phyloP scores from a whole-genome alignment of 1,140 invertebrate genomes.

The Drosophila pseudoananassae region DNA sequence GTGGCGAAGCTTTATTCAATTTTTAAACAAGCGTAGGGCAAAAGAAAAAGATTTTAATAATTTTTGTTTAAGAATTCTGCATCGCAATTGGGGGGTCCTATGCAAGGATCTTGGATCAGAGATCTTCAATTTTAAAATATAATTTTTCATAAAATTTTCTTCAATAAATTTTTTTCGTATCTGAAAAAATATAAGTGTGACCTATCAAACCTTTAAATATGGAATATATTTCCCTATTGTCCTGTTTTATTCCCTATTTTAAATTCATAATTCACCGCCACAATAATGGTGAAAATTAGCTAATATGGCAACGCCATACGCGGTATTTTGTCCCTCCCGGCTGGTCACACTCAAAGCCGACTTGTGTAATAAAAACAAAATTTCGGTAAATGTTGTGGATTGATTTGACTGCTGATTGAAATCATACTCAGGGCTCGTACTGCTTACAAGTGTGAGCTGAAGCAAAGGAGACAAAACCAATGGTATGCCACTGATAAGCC shows the following conservation, averaged over 20 bases:
- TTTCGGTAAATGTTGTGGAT: slow-evolving; percentile 41
- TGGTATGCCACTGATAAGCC: neutral
- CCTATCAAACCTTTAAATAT: too few species aligned
- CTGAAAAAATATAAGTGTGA: too few species aligned
- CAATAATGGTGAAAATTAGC: neutral
- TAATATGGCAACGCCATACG: neutral
- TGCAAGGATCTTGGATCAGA: too few species aligned
- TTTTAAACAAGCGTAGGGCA: slow-evolving; percentile 1
- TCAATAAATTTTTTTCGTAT: neutral
- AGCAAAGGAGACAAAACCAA: slow-evolving; percentile 8
- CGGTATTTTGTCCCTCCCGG: neutral
- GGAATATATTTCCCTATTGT: neutral
- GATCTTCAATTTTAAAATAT: too few species aligned
- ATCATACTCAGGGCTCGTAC: slow-evolving; percentile 16
- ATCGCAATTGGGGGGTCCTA: too few species aligned
- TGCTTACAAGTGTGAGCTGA: neutral
- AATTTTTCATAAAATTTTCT: too few species aligned
- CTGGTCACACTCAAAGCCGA: slow-evolving; percentile 21
- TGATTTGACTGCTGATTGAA: slow-evolving; percentile 6
- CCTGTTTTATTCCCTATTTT: too few species aligned
- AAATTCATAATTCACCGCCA: too few species aligned
- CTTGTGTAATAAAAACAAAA: slow-evolving; percentile 73
- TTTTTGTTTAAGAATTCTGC: neutral
- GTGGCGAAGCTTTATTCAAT: slow-evolving; percentile 26
- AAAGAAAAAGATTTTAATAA: neutral